A percentile compares a stretch with the other conserved stretches of the same genome.
phyloP scores from a whole-genome alignment of 2,888 invertebrate species.

The Hoplodrina ambigua region DNA sequence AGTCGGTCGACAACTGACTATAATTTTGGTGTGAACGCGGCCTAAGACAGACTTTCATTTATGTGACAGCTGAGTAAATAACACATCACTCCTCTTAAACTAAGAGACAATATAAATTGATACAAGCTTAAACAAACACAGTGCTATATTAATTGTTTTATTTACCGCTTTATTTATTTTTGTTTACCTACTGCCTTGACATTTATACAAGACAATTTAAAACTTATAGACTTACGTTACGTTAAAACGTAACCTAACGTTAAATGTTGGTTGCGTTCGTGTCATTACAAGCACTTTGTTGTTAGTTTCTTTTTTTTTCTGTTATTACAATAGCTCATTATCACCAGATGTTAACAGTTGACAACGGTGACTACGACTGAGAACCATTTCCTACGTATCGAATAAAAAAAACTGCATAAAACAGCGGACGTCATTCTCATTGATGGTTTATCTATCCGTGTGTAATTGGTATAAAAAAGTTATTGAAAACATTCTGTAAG shows the following conservation, averaged over 20 bases:
- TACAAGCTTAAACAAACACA: slow-evolving; percentile 29
- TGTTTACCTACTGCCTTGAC: slow-evolving; percentile 11
- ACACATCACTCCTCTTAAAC: slow-evolving; percentile 23
- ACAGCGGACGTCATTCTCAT: slow-evolving; percentile 15
- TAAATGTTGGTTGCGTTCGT: not conserved
- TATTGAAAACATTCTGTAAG: slow-evolving; percentile 8
- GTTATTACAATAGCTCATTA: slow-evolving; percentile 42
- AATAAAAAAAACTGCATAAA: slow-evolving; percentile 23
- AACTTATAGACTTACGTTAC: not conserved
- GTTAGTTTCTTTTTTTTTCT: slow-evolving; percentile 33
- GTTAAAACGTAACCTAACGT: not conserved
- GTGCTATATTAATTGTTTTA: slow-evolving; percentile 33
- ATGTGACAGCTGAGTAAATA: slow-evolving; percentile 47
- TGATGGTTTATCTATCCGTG: slow-evolving; percentile 30
- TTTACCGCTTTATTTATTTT: slow-evolving; percentile 43
- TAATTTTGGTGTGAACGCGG: too few relatives aligned
- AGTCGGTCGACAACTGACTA: too few relatives aligned
- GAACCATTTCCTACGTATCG: slow-evolving; percentile 25
- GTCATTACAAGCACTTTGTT: slow-evolving; percentile 20
- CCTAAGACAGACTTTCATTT: slow-evolving; percentile 24
- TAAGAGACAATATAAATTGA: slow-evolving; percentile 37
- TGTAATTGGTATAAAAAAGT: slow-evolving; percentile 14
- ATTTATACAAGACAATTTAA: slow-evolving; percentile 8
- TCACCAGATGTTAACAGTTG: slow-evolving; percentile 41
- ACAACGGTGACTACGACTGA: slow-evolving; percentile 40